Evolutionary conservation across 2,113 vertebrate species (phyloP), one percentile per base, ranked within the genome.

Genomic region (Aspidoscelis tigris): DNA sequence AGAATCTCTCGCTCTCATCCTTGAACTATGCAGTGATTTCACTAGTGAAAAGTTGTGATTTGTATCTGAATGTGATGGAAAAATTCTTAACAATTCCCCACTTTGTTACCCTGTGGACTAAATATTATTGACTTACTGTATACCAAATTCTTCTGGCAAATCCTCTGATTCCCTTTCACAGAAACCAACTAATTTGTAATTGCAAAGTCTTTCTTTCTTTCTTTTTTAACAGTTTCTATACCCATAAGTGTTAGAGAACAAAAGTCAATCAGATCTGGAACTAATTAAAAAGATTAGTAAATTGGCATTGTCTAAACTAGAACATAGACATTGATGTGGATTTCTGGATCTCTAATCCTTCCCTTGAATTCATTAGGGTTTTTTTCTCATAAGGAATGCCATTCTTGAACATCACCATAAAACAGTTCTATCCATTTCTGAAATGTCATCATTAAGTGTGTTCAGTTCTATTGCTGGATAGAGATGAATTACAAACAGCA

Each of bases 211-310:
- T 24, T 61, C 2, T 41, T 41, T 14, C 33, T 33, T 33, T 33
- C 33, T 33, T 33, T 33, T 33, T 33, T 33, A 33, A 58, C 50
- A 55, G 10, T 33, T 58, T 4, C 39, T 64, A 18, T 47, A 6
- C 21, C 9, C 22, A 3, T 72, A 21, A 6, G 18, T 61, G 21
- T 20, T 61, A 73, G 12, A 55, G 21, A 58, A 71, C 20, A 64
- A 21, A n/a, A 50, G 43, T 24, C 22, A 74, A 16, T 58, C 21
- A 70, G 84, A 74, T 10, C 78, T 84, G 89, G 84, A 82, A 85
- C 84, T 90, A 81, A 87, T 89, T 85, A n/a, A 39, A 61, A 91
- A 89, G 86, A 89, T 82, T 87, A 80, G 84, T 78, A 90, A 44
- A 82, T 83, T 91, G 80, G 76, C 50, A 1, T 82, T 88, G 43